A percentile compares a stretch with the other conserved stretches of the same genome.
Conservation (phyloP, 2,888 invertebrate species). For the Saturnia pavonia region DNA sequence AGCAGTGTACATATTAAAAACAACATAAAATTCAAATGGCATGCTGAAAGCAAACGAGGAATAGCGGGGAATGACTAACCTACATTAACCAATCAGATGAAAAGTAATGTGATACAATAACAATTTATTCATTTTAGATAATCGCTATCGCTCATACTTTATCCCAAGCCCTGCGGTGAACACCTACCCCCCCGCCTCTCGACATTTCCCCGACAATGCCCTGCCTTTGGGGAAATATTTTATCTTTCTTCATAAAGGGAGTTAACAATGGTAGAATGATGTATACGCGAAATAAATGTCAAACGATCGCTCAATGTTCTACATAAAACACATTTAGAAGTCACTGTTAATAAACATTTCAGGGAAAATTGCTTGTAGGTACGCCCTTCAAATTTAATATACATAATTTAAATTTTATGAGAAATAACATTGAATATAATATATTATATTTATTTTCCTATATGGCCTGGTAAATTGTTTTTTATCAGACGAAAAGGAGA, state of each 20-base stretch:
- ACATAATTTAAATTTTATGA: background rate
- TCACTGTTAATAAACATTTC: constrained; percentile 26
- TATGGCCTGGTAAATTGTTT: background rate
- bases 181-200: constrained; percentile 45
- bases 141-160: constrained; percentile 23
- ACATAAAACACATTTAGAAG: constrained; percentile 46
- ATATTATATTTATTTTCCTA: constrained; percentile 2
- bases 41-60: background rate
- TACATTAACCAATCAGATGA: background rate
- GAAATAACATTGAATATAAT: background rate
- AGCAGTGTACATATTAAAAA: too few species aligned
- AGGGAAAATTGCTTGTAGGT: constrained; percentile 13
- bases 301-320: constrained; percentile 69
- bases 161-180: constrained; percentile 30
- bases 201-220: constrained; percentile 70
- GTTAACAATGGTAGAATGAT: constrained; percentile 71
- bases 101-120: background rate
- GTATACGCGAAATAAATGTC: constrained; percentile 78
- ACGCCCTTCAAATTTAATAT: background rate
- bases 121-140: background rate
- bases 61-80: too few species aligned
- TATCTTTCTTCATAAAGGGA: constrained; percentile 77
- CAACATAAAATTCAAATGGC: too few species aligned
- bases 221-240: constrained; percentile 72
- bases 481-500: background rate